Conservation (phyloP, 2,113 vertebrate species). For the Monarcha castaneiventris region DNA sequence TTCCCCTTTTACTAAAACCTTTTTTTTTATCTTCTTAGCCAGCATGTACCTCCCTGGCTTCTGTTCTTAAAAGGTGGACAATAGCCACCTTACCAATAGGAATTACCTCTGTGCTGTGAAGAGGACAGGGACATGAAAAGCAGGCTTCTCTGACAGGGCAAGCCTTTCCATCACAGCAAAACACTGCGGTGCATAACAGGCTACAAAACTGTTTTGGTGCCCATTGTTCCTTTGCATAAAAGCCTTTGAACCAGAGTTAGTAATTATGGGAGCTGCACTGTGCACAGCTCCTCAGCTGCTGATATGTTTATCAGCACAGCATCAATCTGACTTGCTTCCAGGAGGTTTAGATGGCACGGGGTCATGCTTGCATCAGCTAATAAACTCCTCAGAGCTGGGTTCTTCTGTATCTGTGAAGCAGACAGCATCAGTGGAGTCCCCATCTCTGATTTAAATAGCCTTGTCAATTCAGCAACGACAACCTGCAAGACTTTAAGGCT, state of each 20-base stretch:
- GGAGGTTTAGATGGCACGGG: constrained; percentile 12
- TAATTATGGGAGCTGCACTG: constrained; percentile 11
- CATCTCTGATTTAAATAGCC: background rate
- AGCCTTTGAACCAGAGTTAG: constrained; percentile 38
- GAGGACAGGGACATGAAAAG: background rate
- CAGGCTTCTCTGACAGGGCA: background rate
- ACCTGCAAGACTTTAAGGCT: background rate
- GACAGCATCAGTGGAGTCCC: background rate
- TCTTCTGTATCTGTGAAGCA: background rate
- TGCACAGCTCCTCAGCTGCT: constrained; percentile 46
- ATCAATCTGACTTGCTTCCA: constrained; percentile 49
- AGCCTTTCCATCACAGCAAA: constrained; percentile 5
- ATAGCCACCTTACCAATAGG: background rate
- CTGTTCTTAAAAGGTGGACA: background rate
- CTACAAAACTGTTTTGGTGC: constrained; percentile 26
- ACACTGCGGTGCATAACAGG: background rate
- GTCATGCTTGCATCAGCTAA: constrained; percentile 40
- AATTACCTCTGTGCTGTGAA: background rate
- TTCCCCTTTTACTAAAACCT: background rate
- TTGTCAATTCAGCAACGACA: background rate
- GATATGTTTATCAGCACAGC: constrained; percentile 24
- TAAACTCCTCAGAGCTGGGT: background rate
- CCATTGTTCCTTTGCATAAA: constrained; percentile 50
- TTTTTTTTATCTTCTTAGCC: background rate
- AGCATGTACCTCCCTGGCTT: background rate